Evolutionary conservation across 2,888 invertebrate genomes (phyloP).

Genomic region (Cyclophora punctaria): DNA sequence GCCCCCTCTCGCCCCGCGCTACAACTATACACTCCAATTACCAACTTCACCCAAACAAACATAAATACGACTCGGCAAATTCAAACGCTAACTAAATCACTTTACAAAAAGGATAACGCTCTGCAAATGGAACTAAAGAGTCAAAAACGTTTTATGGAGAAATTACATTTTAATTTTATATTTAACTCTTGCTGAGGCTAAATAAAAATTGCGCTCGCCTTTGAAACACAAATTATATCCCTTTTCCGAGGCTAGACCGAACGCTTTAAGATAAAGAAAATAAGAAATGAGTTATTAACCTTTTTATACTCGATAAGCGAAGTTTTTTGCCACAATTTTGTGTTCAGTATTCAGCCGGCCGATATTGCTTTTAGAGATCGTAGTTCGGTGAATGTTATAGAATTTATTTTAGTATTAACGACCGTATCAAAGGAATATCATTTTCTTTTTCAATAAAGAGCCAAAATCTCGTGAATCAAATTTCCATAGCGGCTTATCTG

Average conservation of each 20-base stretch:
- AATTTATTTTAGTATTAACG: constrained; percentile 19
- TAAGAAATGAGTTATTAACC: constrained; percentile 21
- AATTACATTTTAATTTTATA: constrained; percentile 12
- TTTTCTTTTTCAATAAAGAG: constrained; percentile 24
- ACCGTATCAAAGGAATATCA: constrained; percentile 22
- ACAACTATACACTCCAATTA: constrained; percentile 5
- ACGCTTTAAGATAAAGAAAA: constrained; percentile 22
- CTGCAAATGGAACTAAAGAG: constrained; percentile 1
- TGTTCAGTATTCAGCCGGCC: constrained; percentile 8
- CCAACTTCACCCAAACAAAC: constrained; percentile 5
- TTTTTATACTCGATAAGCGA: constrained; percentile 15
- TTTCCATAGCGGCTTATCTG: constrained; percentile 27
- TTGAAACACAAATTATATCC: constrained; percentile 27
- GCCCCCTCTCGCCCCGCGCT: not conserved
- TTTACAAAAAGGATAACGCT: not conserved
- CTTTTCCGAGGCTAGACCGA: constrained; percentile 13
- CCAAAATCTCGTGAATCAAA: constrained; percentile 24
- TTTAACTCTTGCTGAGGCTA: constrained; percentile 8
- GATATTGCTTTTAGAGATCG: constrained; percentile 14
- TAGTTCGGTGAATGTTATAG: constrained; percentile 15
- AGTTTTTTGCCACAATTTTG: constrained; percentile 8
- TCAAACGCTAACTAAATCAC: constrained; percentile 16
- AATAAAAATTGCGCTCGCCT: constrained; percentile 19
- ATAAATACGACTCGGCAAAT: constrained; percentile 15
- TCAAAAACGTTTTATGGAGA: constrained; percentile 12